phyloP scores from a whole-genome alignment of 2,113 vertebrate species.

The Sprattus sprattus region DNA sequence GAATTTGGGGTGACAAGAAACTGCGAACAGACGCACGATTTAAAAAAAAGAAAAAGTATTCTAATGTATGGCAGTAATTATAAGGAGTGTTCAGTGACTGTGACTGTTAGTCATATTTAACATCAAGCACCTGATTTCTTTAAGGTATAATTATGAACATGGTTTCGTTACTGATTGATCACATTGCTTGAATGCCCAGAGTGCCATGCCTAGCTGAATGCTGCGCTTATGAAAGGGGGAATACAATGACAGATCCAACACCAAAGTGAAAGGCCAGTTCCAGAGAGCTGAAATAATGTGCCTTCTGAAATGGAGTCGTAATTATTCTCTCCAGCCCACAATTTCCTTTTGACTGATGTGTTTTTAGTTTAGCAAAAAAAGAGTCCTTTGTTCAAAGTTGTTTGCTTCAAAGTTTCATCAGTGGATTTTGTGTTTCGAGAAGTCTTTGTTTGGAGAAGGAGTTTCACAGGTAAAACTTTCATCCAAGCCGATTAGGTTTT shows the following conservation, averaged over 20 bases:
- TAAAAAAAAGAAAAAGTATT: neutral
- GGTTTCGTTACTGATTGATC: conserved; percentile 1
- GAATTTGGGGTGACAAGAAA: conserved; percentile 22
- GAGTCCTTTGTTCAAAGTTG: too few species aligned
- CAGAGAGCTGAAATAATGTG: neutral
- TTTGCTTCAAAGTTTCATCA: too few species aligned
- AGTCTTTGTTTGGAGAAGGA: too few species aligned
- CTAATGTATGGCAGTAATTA: conserved; percentile 42
- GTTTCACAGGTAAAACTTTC: neutral
- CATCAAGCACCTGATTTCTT: neutral
- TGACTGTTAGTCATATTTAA: neutral
- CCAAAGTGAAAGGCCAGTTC: neutral
- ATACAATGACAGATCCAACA: neutral
- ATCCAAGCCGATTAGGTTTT: neutral
- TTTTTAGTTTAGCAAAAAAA: neutral
- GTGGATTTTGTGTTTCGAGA: too few species aligned
- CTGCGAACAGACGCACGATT: neutral
- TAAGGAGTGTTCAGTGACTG: conserved; percentile 28
- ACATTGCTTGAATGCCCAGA: neutral
- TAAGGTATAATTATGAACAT: conserved; percentile 7
- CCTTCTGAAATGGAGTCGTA: neutral
- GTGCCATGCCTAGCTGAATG: neutral
- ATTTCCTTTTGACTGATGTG: neutral
- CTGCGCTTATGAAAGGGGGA: neutral
- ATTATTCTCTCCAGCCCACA: neutral